These are phyloP conservation scores for Sinocyclocheilus maitianheensis DNA, from an alignment of 2,113 vertebrate species.

Conservation along the genomic window DNA sequence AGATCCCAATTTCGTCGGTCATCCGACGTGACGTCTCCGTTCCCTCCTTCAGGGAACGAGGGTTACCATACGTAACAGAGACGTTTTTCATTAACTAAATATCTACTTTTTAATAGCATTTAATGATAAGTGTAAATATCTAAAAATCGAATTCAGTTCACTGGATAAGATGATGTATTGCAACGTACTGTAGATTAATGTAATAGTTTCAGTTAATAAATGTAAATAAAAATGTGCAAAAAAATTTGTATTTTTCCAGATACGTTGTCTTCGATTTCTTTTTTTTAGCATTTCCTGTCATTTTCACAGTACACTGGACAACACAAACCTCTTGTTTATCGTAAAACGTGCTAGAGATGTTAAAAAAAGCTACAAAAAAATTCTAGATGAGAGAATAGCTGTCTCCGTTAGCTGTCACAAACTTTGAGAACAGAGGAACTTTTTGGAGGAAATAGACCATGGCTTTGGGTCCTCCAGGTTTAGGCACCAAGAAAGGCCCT, in stretches of 20 bases:
- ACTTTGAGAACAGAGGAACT: slow-evolving; percentile 61
- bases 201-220: not conserved
- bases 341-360: slow-evolving; percentile 74
- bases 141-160: not conserved
- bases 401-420: slow-evolving; percentile 67
- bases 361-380: slow-evolving; percentile 63
- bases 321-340: slow-evolving; percentile 73
- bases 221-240: slow-evolving; percentile 74
- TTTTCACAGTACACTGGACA: slow-evolving; percentile 77
- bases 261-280: slow-evolving; percentile 66
- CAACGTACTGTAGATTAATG: slow-evolving; percentile 1
- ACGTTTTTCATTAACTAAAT: not conserved
- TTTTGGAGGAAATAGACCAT: slow-evolving; percentile 66
- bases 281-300: slow-evolving; percentile 57
- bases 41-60: too few relatives aligned
- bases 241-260: slow-evolving; percentile 75
- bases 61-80: too few relatives aligned
- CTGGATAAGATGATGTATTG: slow-evolving; percentile 10
- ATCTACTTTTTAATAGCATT: not conserved
- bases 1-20: too few relatives aligned
- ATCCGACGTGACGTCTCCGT: too few relatives aligned
- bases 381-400: slow-evolving; percentile 44
- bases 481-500: slow-evolving; percentile 73
- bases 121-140: slow-evolving; percentile 5
- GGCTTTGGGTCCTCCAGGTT: slow-evolving; percentile 71